Percentiles rank a stretch among this genome's conserved stretches.
Evolutionary conservation across 2,113 vertebrate species (phyloP).

Genomic region (Corythaeola cristata): DNA sequence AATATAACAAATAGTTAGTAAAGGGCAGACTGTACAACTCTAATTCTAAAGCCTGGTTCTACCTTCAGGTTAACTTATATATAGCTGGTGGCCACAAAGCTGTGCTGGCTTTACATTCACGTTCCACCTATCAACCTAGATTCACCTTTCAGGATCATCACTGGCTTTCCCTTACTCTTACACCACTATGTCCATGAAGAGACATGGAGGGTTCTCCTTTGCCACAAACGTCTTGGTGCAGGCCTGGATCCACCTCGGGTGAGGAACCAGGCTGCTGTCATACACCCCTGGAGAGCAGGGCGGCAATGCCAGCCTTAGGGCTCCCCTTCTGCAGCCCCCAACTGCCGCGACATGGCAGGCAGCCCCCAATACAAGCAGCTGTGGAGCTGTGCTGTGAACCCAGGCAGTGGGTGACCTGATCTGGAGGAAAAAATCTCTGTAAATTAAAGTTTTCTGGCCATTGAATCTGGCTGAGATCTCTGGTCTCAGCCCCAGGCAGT

Average conservation of each 20-base stretch:
- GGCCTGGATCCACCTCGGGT: neutral
- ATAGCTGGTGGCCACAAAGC: neutral
- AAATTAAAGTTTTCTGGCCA: neutral
- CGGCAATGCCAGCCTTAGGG: neutral
- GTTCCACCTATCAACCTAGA: neutral
- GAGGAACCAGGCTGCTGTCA: neutral
- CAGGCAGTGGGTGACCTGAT: neutral
- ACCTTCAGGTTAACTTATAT: neutral
- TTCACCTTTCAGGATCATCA: neutral
- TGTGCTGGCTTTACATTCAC: neutral
- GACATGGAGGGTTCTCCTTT: neutral
- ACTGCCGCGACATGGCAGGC: neutral
- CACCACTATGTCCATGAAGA: neutral
- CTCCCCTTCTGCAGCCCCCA: neutral
- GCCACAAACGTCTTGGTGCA: neutral
- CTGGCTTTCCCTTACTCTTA: neutral
- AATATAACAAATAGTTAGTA: neutral
- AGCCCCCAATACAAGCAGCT: accelerated
- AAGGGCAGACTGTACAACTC: neutral
- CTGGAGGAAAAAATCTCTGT: neutral
- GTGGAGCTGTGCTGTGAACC: neutral
- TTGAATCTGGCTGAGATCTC: neutral
- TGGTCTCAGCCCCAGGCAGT: neutral
- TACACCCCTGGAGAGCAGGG: accelerated
- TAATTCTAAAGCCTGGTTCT: neutral